These are phyloP conservation scores for Zygaena filipendulae DNA, from an alignment of 2,888 invertebrate species.

Conservation along the genomic window DNA sequence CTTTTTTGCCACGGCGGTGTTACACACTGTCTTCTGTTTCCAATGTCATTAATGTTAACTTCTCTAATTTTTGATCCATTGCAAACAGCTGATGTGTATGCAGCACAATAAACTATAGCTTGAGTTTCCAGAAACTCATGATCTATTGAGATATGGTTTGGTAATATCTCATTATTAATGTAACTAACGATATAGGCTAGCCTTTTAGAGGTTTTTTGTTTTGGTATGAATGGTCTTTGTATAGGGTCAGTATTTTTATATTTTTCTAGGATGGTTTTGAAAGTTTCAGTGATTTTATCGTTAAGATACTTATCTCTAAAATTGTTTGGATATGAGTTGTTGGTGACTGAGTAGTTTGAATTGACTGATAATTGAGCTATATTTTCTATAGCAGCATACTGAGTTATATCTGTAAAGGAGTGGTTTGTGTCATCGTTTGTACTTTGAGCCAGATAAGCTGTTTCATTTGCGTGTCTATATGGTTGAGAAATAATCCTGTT, in stretches of 20 bases:
- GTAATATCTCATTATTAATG: conserved; percentile 7
- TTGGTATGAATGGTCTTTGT: conserved; percentile 9
- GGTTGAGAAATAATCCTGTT: too few species aligned
- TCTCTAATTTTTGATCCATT: conserved; percentile 5
- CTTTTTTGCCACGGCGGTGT: conserved; percentile 13
- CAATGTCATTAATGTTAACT: neutral
- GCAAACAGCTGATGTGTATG: conserved; percentile 8
- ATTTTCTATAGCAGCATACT: too few species aligned
- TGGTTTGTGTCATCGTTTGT: too few species aligned
- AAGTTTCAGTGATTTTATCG: conserved; percentile 2
- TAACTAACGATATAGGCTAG: conserved; percentile 8
- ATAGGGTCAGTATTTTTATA: too few species aligned
- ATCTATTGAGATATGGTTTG: conserved; percentile 2
- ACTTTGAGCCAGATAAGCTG: too few species aligned
- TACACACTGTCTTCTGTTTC: too few species aligned
- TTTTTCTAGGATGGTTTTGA: too few species aligned
- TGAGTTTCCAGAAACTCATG: conserved; percentile 6
- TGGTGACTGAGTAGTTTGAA: neutral
- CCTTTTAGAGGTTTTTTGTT: conserved; percentile 12
- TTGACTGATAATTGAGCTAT: neutral
- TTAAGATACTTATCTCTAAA: neutral
- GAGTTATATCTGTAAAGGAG: too few species aligned
- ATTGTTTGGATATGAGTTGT: neutral
- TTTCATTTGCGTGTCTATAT: too few species aligned
- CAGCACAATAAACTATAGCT: conserved; percentile 9